Percentiles rank a stretch among this genome's conserved stretches.
These are phyloP conservation scores for Alces alces DNA, from an alignment of 2,113 vertebrate genomes.

Conservation along the genomic window DNA sequence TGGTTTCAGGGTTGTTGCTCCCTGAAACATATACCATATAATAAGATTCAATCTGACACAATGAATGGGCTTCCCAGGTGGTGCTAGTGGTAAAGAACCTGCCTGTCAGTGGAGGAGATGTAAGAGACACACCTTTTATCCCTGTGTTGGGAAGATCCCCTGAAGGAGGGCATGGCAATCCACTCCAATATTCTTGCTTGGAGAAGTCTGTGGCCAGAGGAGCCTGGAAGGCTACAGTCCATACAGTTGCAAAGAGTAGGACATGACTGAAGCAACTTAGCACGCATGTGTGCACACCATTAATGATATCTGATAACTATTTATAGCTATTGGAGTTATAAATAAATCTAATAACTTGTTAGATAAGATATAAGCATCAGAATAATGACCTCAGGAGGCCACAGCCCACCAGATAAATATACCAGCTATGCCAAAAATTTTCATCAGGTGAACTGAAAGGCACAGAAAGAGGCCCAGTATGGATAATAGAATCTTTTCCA, in stretches of 20 bases:
- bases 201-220: neutral
- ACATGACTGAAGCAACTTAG: neutral
- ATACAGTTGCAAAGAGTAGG: neutral
- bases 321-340: neutral
- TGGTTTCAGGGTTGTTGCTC: neutral
- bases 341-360: neutral
- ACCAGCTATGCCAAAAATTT: neutral
- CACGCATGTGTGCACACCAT: neutral
- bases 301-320: neutral
- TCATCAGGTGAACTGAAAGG: neutral
- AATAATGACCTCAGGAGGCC: neutral
- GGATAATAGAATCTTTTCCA: neutral
- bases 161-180: neutral
- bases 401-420: neutral
- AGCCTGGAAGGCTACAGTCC: neutral
- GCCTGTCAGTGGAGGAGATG: neutral
- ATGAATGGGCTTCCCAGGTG: neutral
- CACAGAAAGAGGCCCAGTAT: neutral
- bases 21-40: neutral
- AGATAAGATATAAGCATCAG: neutral
- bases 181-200: neutral
- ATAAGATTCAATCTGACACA: neutral
- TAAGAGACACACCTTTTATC: neutral
- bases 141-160: neutral
- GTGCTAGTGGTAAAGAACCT: neutral